Evolutionary conservation across 53 echinoderm and acorn worm species (phyloP).

Genomic region (Crossaster papposus): DNA sequence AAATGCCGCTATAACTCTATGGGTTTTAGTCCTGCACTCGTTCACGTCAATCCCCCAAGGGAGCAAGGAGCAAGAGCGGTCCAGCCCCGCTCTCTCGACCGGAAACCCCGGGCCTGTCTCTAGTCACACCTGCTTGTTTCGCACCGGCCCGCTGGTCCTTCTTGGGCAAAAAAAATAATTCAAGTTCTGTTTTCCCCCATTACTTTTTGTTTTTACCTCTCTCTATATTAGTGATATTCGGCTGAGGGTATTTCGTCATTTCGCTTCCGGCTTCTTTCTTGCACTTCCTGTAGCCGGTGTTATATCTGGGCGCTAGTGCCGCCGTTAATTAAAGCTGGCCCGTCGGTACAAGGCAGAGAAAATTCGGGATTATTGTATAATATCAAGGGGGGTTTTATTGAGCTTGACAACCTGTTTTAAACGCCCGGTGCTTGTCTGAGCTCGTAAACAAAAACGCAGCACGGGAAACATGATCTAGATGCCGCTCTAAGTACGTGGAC

Average conservation of each 20-base stretch:
- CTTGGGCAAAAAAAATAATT: neutral
- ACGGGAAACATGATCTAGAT: neutral
- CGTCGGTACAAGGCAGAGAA: neutral
- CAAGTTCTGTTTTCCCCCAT: neutral
- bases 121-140: constrained; percentile 49
- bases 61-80: neutral
- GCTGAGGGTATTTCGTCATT: neutral
- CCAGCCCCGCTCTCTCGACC: neutral
- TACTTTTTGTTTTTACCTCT: neutral
- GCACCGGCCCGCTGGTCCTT: constrained; percentile 30
- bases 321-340: constrained; percentile 45
- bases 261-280: constrained; percentile 18
- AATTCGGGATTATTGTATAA: neutral
- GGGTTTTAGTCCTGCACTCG: neutral
- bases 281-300: too few species aligned
- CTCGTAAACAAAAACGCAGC: neutral
- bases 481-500: neutral
- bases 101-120: constrained; percentile 9
- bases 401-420: neutral
- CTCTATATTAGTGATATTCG: neutral
- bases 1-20: constrained; percentile 23
- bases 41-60: neutral
- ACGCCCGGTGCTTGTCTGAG: neutral
- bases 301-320: neutral
- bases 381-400: neutral